phyloP scores from a whole-genome alignment of 2,797 vertebrate genomes.

The Pipistrellus kuhlii region DNA sequence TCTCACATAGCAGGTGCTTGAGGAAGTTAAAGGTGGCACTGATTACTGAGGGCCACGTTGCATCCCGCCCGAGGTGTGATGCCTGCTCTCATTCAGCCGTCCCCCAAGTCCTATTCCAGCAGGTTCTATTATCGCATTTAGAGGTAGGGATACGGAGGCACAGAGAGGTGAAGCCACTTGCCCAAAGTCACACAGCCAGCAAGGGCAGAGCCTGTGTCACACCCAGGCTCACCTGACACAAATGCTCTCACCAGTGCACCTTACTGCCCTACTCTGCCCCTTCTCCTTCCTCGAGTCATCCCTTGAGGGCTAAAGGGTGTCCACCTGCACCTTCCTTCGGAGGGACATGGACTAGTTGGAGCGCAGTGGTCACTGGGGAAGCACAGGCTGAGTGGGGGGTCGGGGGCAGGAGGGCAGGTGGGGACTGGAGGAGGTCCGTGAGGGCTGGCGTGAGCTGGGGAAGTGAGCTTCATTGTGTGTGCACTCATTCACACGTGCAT shows the following conservation, averaged over 20 bases:
- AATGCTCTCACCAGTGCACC: not conserved
- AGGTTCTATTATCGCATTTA: not conserved
- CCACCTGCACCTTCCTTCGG: not conserved
- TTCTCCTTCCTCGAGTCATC: too few species aligned
- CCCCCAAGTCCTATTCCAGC: not conserved
- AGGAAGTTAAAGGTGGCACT: not conserved
- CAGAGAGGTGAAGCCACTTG: not conserved
- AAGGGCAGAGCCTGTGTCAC: not conserved
- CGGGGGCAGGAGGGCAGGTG: not conserved
- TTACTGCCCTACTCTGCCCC: too few species aligned
- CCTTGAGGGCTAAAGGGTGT: too few species aligned
- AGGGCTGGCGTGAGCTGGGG: not conserved
- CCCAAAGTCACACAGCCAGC: not conserved
- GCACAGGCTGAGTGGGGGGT: not conserved
- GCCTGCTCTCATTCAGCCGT: not conserved
- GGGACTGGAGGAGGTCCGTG: not conserved
- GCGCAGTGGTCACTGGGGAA: not conserved
- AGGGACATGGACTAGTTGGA: not conserved
- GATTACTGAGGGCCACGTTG: not conserved
- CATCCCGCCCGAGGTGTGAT: not conserved
- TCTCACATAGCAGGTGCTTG: not conserved
- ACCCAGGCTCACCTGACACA: not conserved
- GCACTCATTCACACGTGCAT: fast-evolving
- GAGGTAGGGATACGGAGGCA: not conserved
- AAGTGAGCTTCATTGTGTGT: too few species aligned